Base-by-base conservation (phyloP, 2,113 vertebrate species). In the Centropristis striata region DNA sequence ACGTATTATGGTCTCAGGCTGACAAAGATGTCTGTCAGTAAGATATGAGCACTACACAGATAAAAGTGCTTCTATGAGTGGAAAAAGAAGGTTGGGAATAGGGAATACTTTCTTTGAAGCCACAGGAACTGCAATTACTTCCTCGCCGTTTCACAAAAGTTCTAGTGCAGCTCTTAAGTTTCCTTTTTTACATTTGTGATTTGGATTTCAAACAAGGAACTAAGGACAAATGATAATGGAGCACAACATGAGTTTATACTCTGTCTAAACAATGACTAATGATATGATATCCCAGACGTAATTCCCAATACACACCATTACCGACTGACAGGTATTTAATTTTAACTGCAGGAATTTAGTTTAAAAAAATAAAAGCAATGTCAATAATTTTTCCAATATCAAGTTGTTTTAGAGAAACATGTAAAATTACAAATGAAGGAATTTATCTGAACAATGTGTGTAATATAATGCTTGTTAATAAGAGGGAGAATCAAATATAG, bases 301-400 rank as follows among this genome's bases (percentile, higher is more conserved):
- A 77, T 42, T 57, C 55, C 64, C 54, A 64, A 18, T 27, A 42
- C 46, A 68, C 44, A 83, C 51, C 60, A 74, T 71, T 75, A 85
- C 55, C 2, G 27, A 23, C 32, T 78, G 78, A 80, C 51, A 70
- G 65, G 55, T 20, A 50, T 13, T 42, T 32, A 63, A 28, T 69
- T 59, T 71, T 14, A 53, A 54, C 59, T 46, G 57, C 21, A 36
- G 2, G n/a, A n/a, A 28, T 76, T 57, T 32, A 25, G 2, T 57
- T 54, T 83, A 50, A 60, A 28, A 78, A 77, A 78, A 55, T 68
- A 74, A 69, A 87, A 75, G 37, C 44, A 70, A 15, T 74, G 44
- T 54, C 13, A 53, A 47, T 75, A 12, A 49, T 55, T 70, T n/a
- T 71, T 46, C 15, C 46, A 65, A 18, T 3, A 9, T 70, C 41